Evolutionary conservation across 1,140 invertebrate genomes (phyloP), one percentile per base, ranked within the genome.

Genomic region (Drosophila varians): DNA sequence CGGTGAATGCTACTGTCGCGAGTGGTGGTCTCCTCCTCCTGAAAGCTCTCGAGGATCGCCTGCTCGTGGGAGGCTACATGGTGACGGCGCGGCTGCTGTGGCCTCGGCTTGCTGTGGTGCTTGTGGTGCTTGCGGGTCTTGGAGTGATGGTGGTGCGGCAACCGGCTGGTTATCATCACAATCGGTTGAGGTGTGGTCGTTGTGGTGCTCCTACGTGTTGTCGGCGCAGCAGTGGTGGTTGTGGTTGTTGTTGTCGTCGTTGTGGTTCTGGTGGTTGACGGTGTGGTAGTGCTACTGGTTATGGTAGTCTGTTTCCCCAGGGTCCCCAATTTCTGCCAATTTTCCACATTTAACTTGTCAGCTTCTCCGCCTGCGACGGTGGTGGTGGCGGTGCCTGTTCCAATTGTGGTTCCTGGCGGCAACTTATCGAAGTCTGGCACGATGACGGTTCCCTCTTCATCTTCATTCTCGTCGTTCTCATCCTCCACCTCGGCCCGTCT

Each of bases 1-100:
- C 88, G 88, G 42, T 91, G 90, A n/a, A 91, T 91, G 34, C 79
- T 90, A 55, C 89, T 91, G 19, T 91, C 90, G 1, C 82, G 74
- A 0, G 87, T 90, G 12, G 89, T 89, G 9, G 83, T 89, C 58
- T 84, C 80, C 40, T 84, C 78, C 61, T 64, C 66, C 14, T 21
- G 38, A 1, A 66, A 61, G 47, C 53, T 75, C 52, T 90, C 83
- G 4, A 80, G 46, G 57, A 72, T 47, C 6, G 61, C 71, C 25
- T 82, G 82, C 21, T 86, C 80, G n/a, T 86, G 76, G 1, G 80
- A 86, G 43, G 80, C 58, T n/a, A 84, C 74, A 16, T 90, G 84
- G 36, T 90, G 89, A 7, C 78, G 75, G 12, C 69, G 68, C 2
- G 69, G 43, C 16, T 58, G 69, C n/a, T 77, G 71, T n/a, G 75